Conservation (phyloP, 2,888 invertebrate species). For the Stratiomys singularior region DNA sequence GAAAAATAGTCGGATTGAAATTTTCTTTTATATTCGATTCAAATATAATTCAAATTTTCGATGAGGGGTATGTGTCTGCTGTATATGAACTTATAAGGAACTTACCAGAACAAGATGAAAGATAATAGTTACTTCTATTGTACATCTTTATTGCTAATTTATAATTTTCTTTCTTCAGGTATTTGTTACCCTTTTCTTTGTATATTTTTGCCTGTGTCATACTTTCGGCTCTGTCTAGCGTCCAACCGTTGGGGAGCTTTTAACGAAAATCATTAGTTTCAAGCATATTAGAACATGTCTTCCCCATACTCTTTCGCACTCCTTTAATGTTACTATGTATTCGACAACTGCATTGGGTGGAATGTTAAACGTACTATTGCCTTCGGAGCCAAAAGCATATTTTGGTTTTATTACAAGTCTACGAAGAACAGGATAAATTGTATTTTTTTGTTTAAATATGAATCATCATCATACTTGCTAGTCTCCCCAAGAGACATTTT, state of each 20-base stretch:
- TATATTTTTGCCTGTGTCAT: slow-evolving; percentile 82
- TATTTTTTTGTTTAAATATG: background rate
- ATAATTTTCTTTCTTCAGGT: slow-evolving; percentile 84
- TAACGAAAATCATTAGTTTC: background rate
- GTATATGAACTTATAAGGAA: no score
- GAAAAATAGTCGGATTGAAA: background rate
- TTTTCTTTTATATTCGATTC: slow-evolving; percentile 7
- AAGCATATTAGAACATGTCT: slow-evolving; percentile 30
- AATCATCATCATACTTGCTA: slow-evolving; percentile 65
- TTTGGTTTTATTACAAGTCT: slow-evolving; percentile 77
- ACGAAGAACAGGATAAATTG: background rate
- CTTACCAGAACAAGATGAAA: slow-evolving; percentile 57
- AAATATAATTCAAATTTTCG: slow-evolving; percentile 44
- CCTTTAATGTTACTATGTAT: slow-evolving; percentile 83
- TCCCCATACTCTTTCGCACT: slow-evolving; percentile 79
- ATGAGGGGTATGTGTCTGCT: no score
- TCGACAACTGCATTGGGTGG: slow-evolving; percentile 82
- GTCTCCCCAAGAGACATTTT: slow-evolving; percentile 85
- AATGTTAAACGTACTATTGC: slow-evolving; percentile 76
- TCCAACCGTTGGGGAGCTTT: slow-evolving; percentile 82
- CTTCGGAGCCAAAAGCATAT: slow-evolving; percentile 81
- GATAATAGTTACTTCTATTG: slow-evolving; percentile 71
- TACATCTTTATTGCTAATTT: slow-evolving; percentile 87
- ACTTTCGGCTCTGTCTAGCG: slow-evolving; percentile 81
- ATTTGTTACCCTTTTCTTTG: slow-evolving; percentile 92